phyloP scores from a whole-genome alignment of 2,888 invertebrate species.

The Chloroclysta siterata region DNA sequence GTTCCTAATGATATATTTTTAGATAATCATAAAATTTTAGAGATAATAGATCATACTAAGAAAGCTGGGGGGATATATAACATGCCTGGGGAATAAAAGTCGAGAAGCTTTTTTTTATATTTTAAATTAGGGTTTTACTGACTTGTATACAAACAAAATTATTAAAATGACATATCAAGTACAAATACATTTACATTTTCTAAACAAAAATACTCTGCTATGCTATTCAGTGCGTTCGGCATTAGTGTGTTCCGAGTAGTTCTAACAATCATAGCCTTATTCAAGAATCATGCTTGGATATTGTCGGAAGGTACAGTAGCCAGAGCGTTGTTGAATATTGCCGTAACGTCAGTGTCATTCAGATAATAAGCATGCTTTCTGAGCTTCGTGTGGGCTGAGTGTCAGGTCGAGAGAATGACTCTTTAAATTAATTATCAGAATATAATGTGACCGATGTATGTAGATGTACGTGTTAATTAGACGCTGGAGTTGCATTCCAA shows the following conservation, averaged over 20 bases:
- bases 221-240: conserved; percentile 32
- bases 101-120: too few relatives aligned
- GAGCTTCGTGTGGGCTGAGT: conserved; percentile 31
- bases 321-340: conserved; percentile 15
- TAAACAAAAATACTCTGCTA: conserved; percentile 11
- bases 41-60: too few relatives aligned
- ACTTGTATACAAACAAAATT: too few relatives aligned
- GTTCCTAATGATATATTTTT: neutral
- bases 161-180: too few relatives aligned
- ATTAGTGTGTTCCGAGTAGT: conserved; percentile 58
- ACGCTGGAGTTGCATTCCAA: conserved; percentile 79
- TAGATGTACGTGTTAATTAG: conserved; percentile 64
- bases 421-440: conserved; percentile 5
- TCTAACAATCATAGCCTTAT: conserved; percentile 53
- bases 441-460: conserved; percentile 17
- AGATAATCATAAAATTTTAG: neutral
- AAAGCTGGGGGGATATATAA: too few relatives aligned
- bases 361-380: conserved; percentile 63
- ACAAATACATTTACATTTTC: neutral
- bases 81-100: too few relatives aligned
- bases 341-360: conserved; percentile 44
- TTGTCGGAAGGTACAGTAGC: neutral
- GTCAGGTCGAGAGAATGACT: conserved; percentile 18
- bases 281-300: conserved; percentile 5
- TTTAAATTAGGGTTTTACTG: too few relatives aligned